Percentiles rank a stretch among this genome's conserved stretches.
These are phyloP conservation scores for Galeruca laticollis DNA, from an alignment of 2,888 invertebrate species.

Conservation along the genomic window DNA sequence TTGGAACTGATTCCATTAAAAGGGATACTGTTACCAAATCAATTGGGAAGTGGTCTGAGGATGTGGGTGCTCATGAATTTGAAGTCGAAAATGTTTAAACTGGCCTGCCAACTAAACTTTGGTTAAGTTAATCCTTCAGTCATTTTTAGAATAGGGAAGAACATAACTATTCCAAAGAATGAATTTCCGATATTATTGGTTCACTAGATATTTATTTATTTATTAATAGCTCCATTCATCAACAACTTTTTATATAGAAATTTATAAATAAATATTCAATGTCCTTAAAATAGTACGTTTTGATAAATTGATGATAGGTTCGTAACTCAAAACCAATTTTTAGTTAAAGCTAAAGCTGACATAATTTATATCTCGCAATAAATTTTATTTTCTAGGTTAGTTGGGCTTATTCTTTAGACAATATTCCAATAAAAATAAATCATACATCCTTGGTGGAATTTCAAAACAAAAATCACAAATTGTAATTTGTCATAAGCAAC, in stretches of 20 bases:
- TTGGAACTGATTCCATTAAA: too few species aligned
- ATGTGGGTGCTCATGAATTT: too few species aligned
- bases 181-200: too few species aligned
- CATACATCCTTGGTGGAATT: background rate
- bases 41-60: too few species aligned
- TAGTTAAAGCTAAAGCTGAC: background rate
- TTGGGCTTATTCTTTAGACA: background rate
- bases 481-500: background rate
- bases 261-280: background rate
- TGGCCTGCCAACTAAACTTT: too few species aligned
- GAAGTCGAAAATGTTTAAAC: too few species aligned
- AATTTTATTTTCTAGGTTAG: background rate
- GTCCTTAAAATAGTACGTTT: background rate
- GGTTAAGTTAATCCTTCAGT: too few species aligned
- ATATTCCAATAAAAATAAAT: background rate
- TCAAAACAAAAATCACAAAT: background rate
- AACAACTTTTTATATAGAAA: background rate
- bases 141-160: too few species aligned
- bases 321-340: background rate
- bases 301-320: background rate
- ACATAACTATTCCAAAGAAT: too few species aligned
- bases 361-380: background rate
- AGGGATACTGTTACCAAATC: too few species aligned
- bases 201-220: background rate
- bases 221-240: background rate